A percentile compares a stretch with the other conserved stretches of the same genome.
Evolutionary conservation across 2,113 vertebrate genomes (phyloP).

Genomic region (Stigmatopora argus): DNA sequence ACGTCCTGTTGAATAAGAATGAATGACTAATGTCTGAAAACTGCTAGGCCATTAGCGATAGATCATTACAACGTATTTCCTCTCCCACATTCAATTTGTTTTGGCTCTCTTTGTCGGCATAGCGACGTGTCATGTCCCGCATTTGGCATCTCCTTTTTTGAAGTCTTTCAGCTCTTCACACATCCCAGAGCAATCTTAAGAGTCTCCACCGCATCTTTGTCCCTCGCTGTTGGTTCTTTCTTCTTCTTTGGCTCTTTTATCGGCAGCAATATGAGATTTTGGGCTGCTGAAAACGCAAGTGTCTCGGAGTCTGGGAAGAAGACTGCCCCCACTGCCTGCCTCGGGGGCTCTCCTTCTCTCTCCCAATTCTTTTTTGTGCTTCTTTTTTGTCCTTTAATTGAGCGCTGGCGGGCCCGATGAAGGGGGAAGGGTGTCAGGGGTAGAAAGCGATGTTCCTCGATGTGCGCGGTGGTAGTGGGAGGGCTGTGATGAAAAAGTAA

Average conservation of each 20-base stretch:
- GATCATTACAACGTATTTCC: too few relatives aligned
- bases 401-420: conserved; percentile 39
- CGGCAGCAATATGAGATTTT: conserved; percentile 17
- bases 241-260: conserved; percentile 1
- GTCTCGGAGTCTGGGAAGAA: conserved; percentile 23
- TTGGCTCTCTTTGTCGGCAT: not conserved
- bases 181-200: not conserved
- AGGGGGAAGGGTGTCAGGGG: conserved; percentile 15
- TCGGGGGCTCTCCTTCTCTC: not conserved
- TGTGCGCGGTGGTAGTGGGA: conserved; percentile 52
- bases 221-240: not conserved
- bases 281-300: conserved; percentile 9
- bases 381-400: conserved; percentile 47
- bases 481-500: conserved; percentile 65
- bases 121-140: not conserved
- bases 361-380: not conserved
- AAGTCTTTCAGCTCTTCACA: not conserved
- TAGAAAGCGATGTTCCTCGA: conserved; percentile 50
- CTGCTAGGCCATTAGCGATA: too few relatives aligned
- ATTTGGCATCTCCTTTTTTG: not conserved
- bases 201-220: conserved; percentile 1
- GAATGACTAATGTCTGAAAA: too few relatives aligned
- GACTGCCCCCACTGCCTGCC: conserved; percentile 9
- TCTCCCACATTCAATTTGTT: too few relatives aligned
- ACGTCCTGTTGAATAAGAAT: too few relatives aligned